Base-by-base conservation (phyloP, 2,797 vertebrate species). In the Sebastes trivittatus region DNA sequence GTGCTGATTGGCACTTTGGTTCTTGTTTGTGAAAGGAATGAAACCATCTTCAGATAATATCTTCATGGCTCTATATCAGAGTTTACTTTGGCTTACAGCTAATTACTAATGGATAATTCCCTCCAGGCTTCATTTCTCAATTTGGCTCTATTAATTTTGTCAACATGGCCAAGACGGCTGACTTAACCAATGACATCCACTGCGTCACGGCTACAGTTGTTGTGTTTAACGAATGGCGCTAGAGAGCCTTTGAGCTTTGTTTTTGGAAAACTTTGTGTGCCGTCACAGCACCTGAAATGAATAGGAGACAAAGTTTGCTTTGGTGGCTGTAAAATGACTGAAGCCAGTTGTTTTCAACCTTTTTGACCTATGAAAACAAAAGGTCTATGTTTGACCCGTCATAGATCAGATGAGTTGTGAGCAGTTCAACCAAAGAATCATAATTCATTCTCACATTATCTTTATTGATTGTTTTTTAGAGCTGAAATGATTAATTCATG, bases 251-350 rank as follows among this genome's bases (percentile, higher is more conserved):
- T 75, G 42, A 67, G 65, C 23, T 66, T 54, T 72, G 14, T 32
- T 82, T 79, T 64, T 73, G 34, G 29, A 73, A 62, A 79, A 71
- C 23, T 52, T 77, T 54, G 34, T 49, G 52, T 71, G 27, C 11
- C 6, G 4, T 81, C 60, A 59, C 36, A 63, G 27, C 58, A 80
- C 27, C 18, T 70, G 8, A 70, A 66, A 65, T 36, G 29, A 71
- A 74, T 23, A 30, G 11, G 30, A 38, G 9, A 49, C 27, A 22
- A 30, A 7, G 5, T 38, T 59, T 75, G 30, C 27, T 49, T 64
- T 29, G 4, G n/a, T 13, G 23, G n/a, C 59, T 54, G 9, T 32
- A 75, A 55, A 61, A 18, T 7, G 5, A 8, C 22, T 22, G 4
- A 62, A 61, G 2, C 30, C 14, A 49, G 22, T 25, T n/a, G 3